Percentiles rank a stretch among this genome's conserved stretches.
Conservation (phyloP, 92 coral and sea anemone species). For the Micromussa lordhowensis region DNA sequence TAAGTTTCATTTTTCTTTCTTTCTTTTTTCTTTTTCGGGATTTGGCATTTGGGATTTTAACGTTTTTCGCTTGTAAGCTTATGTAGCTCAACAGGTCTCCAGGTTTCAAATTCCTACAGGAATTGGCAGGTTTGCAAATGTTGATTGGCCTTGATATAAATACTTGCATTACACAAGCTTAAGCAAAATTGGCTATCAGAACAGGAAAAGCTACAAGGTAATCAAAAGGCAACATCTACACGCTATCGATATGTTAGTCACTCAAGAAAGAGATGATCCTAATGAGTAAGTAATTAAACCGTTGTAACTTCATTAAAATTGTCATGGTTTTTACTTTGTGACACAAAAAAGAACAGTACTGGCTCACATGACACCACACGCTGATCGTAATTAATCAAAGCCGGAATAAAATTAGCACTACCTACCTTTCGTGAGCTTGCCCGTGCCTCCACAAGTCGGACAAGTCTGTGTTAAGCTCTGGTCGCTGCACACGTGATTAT, state of each 20-base stretch:
- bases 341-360: background rate
- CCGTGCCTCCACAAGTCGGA: conserved; percentile 93
- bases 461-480: conserved; percentile 65
- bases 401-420: background rate
- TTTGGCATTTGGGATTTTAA: too few relatives aligned
- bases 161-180: too few relatives aligned
- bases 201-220: too few relatives aligned
- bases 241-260: background rate
- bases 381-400: background rate
- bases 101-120: background rate
- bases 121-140: background rate
- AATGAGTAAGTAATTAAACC: too few relatives aligned
- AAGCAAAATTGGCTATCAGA: too few relatives aligned
- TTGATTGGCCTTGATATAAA: too few relatives aligned
- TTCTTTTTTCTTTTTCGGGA: too few relatives aligned
- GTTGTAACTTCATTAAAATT: too few relatives aligned
- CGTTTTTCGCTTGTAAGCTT: too few relatives aligned
- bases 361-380: background rate
- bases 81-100: too few relatives aligned
- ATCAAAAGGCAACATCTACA: background rate
- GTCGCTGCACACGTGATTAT: background rate
- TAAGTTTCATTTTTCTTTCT: too few relatives aligned
- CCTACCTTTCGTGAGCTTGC: conserved; percentile 81
- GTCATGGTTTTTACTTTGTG: background rate
- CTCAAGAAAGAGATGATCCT: too few relatives aligned